Percentiles rank a stretch among this genome's conserved stretches.
Evolutionary conservation across 1,140 invertebrate genomes (phyloP).

Genomic region (Heliothis subflexa): DNA sequence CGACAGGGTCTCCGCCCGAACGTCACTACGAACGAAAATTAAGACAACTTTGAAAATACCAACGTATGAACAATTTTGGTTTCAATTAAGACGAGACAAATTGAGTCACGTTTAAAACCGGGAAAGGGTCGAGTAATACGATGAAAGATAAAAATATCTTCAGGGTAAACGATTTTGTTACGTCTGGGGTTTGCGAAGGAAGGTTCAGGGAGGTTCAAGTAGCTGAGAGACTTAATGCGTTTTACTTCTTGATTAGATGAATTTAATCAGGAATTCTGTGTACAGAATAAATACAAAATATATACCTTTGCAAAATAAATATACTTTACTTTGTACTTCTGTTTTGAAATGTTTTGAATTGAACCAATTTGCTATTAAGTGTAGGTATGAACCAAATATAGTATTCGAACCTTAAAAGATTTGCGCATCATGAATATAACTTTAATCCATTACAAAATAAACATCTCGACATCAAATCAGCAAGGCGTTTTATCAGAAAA

Average conservation of each 20-base stretch:
- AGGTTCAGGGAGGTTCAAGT: constrained; percentile 4
- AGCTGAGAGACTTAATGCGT: background rate
- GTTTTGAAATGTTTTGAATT: too few relatives aligned
- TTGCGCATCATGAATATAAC: background rate
- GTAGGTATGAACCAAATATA: too few relatives aligned
- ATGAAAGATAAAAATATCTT: constrained; percentile 42
- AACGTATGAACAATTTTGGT: constrained; percentile 40
- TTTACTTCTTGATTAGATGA: constrained; percentile 11
- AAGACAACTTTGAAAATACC: constrained; percentile 46
- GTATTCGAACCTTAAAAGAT: background rate
- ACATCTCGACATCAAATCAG: constrained; percentile 31
- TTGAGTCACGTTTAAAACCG: constrained; percentile 33
- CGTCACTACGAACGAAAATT: constrained; percentile 44
- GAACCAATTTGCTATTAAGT: too few relatives aligned
- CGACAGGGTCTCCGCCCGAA: constrained; percentile 52
- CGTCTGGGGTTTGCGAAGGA: constrained; percentile 16
- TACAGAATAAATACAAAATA: background rate
- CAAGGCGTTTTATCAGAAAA: constrained; percentile 40
- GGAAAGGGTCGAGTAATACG: constrained; percentile 37
- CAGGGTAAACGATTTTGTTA: constrained; percentile 39
- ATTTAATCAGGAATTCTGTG: background rate
- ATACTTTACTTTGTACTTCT: too few relatives aligned
- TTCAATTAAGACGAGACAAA: constrained; percentile 45
- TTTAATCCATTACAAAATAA: constrained; percentile 31
- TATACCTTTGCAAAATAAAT: background rate